phyloP scores from a whole-genome alignment of 1,140 invertebrate genomes.

The Papilio xuthus region DNA sequence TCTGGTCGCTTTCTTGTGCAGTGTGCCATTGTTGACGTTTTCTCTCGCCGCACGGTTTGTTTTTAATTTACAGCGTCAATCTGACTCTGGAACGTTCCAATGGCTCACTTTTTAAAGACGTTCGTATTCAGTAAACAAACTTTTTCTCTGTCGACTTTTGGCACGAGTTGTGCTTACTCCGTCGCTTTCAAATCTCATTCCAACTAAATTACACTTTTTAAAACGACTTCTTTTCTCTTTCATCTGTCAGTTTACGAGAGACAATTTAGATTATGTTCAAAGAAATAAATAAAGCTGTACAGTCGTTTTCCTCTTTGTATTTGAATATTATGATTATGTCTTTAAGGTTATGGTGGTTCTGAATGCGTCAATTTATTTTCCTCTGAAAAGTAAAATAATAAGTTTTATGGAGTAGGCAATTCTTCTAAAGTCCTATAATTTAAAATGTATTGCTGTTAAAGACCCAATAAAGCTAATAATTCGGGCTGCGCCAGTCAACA shows the following conservation, averaged over 20 bases:
- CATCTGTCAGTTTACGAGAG: conserved; percentile 32
- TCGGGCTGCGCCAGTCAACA: background rate
- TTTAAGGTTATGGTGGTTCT: background rate
- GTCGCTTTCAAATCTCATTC: conserved; percentile 36
- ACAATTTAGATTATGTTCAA: conserved; percentile 31
- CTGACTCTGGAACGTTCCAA: conserved; percentile 7
- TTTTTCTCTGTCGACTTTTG: conserved; percentile 34
- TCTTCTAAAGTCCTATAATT: background rate
- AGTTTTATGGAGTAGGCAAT: background rate
- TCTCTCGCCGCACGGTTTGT: conserved; percentile 34
- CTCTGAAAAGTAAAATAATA: background rate
- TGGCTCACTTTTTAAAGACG: conserved; percentile 24
- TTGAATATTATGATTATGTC: background rate
- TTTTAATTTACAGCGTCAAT: conserved; percentile 42
- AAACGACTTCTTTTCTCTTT: conserved; percentile 37
- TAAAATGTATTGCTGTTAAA: background rate
- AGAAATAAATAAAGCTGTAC: conserved; percentile 20
- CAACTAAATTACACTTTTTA: conserved; percentile 37
- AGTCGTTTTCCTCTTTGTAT: conserved; percentile 4
- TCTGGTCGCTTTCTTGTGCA: conserved; percentile 34
- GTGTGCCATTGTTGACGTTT: conserved; percentile 34
- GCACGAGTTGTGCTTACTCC: conserved; percentile 33
- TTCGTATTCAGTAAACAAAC: conserved; percentile 17
- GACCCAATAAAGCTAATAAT: background rate
- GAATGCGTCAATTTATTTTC: no score